Base-by-base conservation (phyloP, 2,888 invertebrate species). In the Odontothrips loti region DNA sequence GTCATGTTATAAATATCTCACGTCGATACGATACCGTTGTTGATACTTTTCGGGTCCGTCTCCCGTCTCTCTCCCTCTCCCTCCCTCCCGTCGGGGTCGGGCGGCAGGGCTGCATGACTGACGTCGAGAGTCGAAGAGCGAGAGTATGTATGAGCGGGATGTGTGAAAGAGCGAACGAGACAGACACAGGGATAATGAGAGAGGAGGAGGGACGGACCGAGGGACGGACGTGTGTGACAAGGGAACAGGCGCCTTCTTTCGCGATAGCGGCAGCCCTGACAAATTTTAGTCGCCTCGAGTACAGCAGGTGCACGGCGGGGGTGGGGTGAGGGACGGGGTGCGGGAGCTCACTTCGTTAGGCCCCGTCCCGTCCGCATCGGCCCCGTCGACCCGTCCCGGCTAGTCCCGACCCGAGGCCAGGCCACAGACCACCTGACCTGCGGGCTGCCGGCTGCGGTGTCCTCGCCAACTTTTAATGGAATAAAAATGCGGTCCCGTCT, bases 1-100 rank as follows among this genome's bases (percentile, higher is more conserved):
- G 68, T 68, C 68, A 23, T 68, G 68, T 68, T 68, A 68, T 68
- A 68, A 68, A 68, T 68, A 68, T 68, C 68, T 23, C 68, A 68
- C 68, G 68, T 68, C 68, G 23, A 68, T 68, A 68, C 68, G 23
- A 23, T 68, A 23, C 23, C 68, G 68, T 68, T 68, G 68, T 68
- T n/a, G 68, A 68, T 23, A 68, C 23, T 68, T 23, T 8, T n/a
- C 23, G 23, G n/a, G 23, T 23, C 68, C 6, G 58, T 20, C 17
- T 58, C 17, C 2, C 58, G 15, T 58, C n/a, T n/a, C 58, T 58
- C 17, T 58, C 58, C 6, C 58, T 20, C 58, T n/a, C 15, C 2
- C 51, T 43, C 34, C 6, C 34, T 43, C 34, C 34, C 34, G 6
- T 10, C 51, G 1, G 51, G 10, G 51, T 20, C 12, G 3, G 51